Conservation (phyloP, 2,797 vertebrate genomes). For the Poeciliopsis paucimaculata region DNA sequence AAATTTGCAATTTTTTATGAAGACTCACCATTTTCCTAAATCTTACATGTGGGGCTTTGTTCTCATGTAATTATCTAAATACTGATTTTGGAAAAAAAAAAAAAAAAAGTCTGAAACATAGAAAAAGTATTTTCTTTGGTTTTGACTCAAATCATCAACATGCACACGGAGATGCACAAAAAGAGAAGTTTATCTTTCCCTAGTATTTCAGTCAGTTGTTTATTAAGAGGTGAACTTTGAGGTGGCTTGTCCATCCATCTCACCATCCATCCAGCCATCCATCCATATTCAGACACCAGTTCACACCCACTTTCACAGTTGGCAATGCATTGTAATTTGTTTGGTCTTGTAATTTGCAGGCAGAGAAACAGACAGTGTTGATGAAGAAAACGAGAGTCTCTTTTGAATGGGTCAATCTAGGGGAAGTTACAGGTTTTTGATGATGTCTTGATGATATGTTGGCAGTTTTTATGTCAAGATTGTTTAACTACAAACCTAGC, state of each 20-base stretch:
- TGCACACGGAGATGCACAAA: background rate
- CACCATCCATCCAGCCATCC: background rate
- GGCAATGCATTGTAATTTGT: background rate
- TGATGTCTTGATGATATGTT: background rate
- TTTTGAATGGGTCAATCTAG: background rate
- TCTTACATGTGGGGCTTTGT: background rate
- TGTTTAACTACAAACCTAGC: background rate
- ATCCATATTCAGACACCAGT: background rate
- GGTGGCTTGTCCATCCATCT: background rate
- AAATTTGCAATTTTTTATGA: conserved; percentile 20
- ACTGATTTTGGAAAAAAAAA: background rate
- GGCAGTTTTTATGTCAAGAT: background rate
- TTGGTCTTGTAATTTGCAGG: background rate
- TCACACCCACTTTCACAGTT: background rate
- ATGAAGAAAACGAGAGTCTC: background rate
- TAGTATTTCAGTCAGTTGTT: background rate
- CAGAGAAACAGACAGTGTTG: background rate
- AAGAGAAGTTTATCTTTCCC: background rate
- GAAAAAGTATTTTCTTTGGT: background rate
- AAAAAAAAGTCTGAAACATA: background rate
- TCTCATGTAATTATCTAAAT: background rate
- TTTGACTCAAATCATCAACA: background rate
- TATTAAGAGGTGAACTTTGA: background rate
- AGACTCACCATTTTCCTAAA: background rate
- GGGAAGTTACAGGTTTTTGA: background rate